A percentile compares a stretch with the other conserved stretches of the same genome.
These are phyloP conservation scores for Hyla sarda DNA, from an alignment of 2,113 vertebrate genomes.

Conservation along the genomic window DNA sequence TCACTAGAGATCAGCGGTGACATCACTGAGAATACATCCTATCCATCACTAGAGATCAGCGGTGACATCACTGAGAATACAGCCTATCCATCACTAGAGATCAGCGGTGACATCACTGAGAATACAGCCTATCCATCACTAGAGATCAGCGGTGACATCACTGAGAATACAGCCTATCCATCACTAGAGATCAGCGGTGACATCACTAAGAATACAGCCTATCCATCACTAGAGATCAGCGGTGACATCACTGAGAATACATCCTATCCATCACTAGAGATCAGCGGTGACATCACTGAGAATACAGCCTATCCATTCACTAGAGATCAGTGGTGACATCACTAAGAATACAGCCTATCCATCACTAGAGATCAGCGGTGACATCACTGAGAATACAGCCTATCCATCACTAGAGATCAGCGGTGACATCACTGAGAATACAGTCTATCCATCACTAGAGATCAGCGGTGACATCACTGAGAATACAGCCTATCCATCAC, in stretches of 20 bases:
- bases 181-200: not conserved
- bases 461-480: not conserved
- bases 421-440: not conserved
- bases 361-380: not conserved
- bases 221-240: not conserved
- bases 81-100: too few species aligned
- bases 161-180: too few species aligned
- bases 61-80: constrained; percentile 2
- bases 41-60: not conserved
- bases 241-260: not conserved
- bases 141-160: not conserved
- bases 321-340: not conserved
- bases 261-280: too few species aligned
- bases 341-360: too few species aligned
- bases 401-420: not conserved
- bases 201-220: too few species aligned
- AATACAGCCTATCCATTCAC: too few species aligned
- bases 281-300: not conserved
- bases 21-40: too few species aligned
- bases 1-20: not conserved
- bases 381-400: too few species aligned
- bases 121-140: too few species aligned
- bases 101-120: not conserved
- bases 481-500: too few species aligned
- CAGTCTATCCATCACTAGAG: too few species aligned